Percentiles rank a stretch among this genome's conserved stretches.
Conservation (phyloP, 92 coral and sea anemone genomes). For the Epizoanthus fatuus region DNA sequence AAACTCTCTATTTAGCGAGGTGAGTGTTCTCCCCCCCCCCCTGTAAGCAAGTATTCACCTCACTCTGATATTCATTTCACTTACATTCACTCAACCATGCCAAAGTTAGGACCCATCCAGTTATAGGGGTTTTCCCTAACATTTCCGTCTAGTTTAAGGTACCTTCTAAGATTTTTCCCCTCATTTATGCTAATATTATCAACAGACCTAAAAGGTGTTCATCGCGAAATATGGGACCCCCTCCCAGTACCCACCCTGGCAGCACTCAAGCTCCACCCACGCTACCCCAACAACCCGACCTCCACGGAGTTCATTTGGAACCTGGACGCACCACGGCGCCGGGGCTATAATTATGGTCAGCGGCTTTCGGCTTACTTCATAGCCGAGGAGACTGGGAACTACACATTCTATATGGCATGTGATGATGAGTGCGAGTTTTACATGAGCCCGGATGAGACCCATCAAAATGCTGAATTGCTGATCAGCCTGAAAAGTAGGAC, state of each 20-base stretch:
- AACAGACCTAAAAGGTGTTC: conserved; percentile 68
- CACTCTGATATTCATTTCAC: too few relatives aligned
- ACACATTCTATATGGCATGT: conserved; percentile 70
- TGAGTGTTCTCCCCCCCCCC: too few relatives aligned
- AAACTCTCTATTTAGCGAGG: too few relatives aligned
- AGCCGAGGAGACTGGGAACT: conserved; percentile 71
- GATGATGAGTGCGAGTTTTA: conserved; percentile 67
- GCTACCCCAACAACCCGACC: conserved; percentile 51
- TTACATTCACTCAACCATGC: too few relatives aligned
- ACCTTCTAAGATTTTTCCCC: too few relatives aligned
- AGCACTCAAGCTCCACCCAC: conserved; percentile 35
- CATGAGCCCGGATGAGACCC: conserved; percentile 53
- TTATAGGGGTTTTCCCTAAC: too few relatives aligned
- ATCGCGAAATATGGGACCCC: conserved; percentile 60
- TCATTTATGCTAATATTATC: too few relatives aligned
- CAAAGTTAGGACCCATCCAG: too few relatives aligned
- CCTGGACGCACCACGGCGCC: conserved; percentile 60
- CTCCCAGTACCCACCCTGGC: conserved; percentile 7
- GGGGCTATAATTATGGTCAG: conserved; percentile 55
- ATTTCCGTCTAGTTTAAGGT: too few relatives aligned
- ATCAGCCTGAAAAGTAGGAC: conserved; percentile 36
- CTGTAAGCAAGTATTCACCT: too few relatives aligned
- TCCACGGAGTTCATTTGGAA: conserved; percentile 51
- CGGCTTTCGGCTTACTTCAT: conserved; percentile 61
- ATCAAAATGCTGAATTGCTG: conserved; percentile 23